Percentiles rank a stretch among this genome's conserved stretches.
Evolutionary conservation across 2,113 vertebrate genomes (phyloP).

Genomic region (Brevimyrus niger): DNA sequence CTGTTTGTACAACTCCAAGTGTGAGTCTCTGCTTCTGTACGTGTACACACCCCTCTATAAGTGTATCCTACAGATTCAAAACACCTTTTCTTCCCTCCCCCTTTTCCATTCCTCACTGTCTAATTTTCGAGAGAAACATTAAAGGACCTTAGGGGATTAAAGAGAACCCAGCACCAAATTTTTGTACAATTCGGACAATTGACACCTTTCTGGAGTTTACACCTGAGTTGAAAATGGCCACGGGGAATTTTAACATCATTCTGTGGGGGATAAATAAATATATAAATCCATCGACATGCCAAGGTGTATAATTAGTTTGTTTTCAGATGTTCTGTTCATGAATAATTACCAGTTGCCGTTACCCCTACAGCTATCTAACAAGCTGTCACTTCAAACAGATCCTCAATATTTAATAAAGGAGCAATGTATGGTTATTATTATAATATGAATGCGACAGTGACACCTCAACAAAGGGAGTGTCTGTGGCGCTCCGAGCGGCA

Average conservation of each 20-base stretch:
- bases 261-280: slow-evolving; percentile 39
- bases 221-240: slow-evolving; percentile 67
- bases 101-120: not conserved
- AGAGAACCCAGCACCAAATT: not conserved
- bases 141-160: slow-evolving; percentile 5
- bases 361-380: slow-evolving; percentile 74
- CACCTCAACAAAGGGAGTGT: slow-evolving; percentile 43
- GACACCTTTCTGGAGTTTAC: slow-evolving; percentile 57
- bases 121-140: slow-evolving; percentile 1
- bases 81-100: not conserved
- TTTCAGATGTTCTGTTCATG: slow-evolving; percentile 78
- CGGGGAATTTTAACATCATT: slow-evolving; percentile 58
- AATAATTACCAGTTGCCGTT: slow-evolving; percentile 77
- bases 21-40: not conserved
- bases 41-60: not conserved
- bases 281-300: slow-evolving; percentile 52
- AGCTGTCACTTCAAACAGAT: slow-evolving; percentile 78
- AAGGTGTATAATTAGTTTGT: slow-evolving; percentile 77
- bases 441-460: slow-evolving; percentile 66
- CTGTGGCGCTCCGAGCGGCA: slow-evolving; percentile 11
- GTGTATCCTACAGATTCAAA: not conserved
- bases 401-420: slow-evolving; percentile 77
- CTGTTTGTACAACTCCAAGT: slow-evolving; percentile 9
- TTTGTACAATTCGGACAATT: slow-evolving; percentile 60
- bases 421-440: slow-evolving; percentile 53